Conservation (phyloP, 2,888 invertebrate genomes). For the Automeris io region DNA sequence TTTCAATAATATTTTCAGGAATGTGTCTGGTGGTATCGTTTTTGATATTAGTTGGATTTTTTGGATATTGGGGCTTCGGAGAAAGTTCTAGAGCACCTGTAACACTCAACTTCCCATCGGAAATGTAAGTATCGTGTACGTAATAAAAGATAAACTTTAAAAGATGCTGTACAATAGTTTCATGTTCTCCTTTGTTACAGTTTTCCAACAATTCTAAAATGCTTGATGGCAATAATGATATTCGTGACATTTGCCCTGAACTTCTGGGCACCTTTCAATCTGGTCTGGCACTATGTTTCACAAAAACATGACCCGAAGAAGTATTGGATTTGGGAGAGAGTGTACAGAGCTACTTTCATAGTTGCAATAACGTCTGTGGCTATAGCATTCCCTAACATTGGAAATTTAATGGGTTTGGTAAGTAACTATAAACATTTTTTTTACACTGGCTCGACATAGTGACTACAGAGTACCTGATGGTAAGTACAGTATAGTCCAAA, state of each 20-base stretch:
- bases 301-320: conserved; percentile 42
- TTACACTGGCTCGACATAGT: no score
- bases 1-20: conserved; percentile 40
- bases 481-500: no score
- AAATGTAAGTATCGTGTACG: conserved; percentile 40
- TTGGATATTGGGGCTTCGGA: conserved; percentile 67
- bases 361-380: conserved; percentile 49
- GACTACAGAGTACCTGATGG: no score
- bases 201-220: conserved; percentile 56
- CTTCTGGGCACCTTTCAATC: conserved; percentile 67
- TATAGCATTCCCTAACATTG: conserved; percentile 61
- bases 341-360: conserved; percentile 50
- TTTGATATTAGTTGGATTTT: conserved; percentile 56
- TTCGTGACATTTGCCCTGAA: conserved; percentile 64
- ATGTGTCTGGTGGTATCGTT: conserved; percentile 57
- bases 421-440: no score
- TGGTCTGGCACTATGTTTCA: conserved; percentile 60
- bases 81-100: conserved; percentile 52
- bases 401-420: conserved; percentile 65
- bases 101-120: conserved; percentile 56
- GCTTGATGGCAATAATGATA: conserved; percentile 63
- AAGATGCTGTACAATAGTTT: neutral
- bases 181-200: conserved; percentile 26
- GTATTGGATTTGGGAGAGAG: conserved; percentile 60
- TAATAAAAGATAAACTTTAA: neutral